Evolutionary conservation across 2,797 vertebrate genomes (phyloP).

Genomic region (Myotis myotis): DNA sequence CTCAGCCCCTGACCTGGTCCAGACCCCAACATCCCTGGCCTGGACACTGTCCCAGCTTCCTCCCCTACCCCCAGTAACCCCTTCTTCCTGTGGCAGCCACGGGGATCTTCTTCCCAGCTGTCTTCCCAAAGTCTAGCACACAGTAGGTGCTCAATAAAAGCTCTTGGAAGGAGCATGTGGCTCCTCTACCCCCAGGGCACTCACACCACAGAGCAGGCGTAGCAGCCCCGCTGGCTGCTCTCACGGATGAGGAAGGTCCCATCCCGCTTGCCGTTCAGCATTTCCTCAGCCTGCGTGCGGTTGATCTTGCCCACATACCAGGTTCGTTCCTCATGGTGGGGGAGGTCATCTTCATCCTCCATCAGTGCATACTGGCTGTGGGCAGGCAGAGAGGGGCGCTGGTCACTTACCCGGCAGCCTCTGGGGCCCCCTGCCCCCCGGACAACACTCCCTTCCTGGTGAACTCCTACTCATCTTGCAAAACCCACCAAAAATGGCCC

Average conservation of each 20-base stretch:
- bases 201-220: conserved; percentile 96
- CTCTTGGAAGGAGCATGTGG: not conserved
- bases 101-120: not conserved
- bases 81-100: not conserved
- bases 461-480: not conserved
- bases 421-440: not conserved
- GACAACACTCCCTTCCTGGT: not conserved
- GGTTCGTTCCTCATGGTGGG: conserved; percentile 90
- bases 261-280: conserved; percentile 89
- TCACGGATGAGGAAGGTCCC: conserved; percentile 96
- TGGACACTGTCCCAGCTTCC: not conserved
- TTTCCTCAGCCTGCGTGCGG: conserved; percentile 91
- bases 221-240: conserved; percentile 94
- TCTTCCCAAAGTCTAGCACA: not conserved
- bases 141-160: fast-evolving
- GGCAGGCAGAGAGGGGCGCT: not conserved
- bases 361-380: conserved; percentile 91
- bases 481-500: not conserved
- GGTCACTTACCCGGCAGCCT: not conserved
- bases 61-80: fast-evolving
- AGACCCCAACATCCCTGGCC: not conserved
- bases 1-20: not conserved
- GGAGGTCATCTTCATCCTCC: conserved; percentile 92
- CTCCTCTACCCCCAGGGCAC: conserved; percentile 69
- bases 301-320: conserved; percentile 95